Conservation (phyloP, 2,797 vertebrate species). For the Mergus octosetaceus region DNA sequence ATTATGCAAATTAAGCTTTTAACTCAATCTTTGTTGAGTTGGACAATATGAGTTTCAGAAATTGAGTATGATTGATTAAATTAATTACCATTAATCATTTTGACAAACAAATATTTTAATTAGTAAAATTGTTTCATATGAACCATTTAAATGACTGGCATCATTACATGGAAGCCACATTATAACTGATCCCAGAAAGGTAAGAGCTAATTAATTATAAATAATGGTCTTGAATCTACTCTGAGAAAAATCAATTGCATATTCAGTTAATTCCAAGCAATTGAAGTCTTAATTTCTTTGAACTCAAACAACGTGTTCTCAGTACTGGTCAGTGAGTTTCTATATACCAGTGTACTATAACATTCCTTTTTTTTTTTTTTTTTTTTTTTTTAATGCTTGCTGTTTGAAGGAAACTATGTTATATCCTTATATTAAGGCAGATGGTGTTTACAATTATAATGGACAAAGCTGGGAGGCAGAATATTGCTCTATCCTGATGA, state of each 20-base stretch:
- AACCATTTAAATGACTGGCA: neutral
- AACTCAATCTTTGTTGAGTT: neutral
- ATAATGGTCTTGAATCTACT: neutral
- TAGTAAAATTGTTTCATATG: slow-evolving; percentile 1
- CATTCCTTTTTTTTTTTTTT: too few species aligned
- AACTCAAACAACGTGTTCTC: slow-evolving; percentile 23
- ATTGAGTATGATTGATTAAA: neutral
- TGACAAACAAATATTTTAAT: slow-evolving; percentile 39
- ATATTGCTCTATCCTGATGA: neutral
- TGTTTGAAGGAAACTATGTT: neutral
- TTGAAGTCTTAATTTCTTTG: slow-evolving; percentile 48
- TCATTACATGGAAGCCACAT: neutral
- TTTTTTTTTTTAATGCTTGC: slow-evolving; percentile 9
- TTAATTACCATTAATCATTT: slow-evolving; percentile 16
- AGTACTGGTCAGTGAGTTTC: neutral
- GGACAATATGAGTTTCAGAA: neutral
- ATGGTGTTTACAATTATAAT: slow-evolving; percentile 40
- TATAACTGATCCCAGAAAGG: slow-evolving; percentile 21
- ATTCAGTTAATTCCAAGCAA: slow-evolving; percentile 9
- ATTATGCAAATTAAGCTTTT: neutral
- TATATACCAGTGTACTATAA: neutral
- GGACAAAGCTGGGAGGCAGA: neutral
- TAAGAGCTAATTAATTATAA: slow-evolving; percentile 20
- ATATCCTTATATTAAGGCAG: slow-evolving; percentile 28
- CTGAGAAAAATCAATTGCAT: neutral